phyloP scores from a whole-genome alignment of 2,113 vertebrate species.

The Isurus oxyrinchus region DNA sequence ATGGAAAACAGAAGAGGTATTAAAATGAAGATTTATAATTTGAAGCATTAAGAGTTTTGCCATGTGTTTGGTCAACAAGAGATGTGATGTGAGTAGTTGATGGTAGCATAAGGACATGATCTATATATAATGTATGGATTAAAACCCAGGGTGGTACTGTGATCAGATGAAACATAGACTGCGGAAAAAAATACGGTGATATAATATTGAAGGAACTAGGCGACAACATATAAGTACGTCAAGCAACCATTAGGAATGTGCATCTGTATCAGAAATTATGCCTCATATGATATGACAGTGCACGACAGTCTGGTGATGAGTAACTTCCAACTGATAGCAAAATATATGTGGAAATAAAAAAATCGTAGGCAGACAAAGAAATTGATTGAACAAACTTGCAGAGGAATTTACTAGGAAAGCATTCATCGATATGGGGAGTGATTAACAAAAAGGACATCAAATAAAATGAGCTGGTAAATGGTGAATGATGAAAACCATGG shows the following conservation, averaged over 20 bases:
- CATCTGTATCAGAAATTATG: neutral
- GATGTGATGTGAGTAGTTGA: neutral
- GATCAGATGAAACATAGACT: neutral
- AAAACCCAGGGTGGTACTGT: neutral
- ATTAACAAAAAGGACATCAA: neutral
- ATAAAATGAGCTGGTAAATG: neutral
- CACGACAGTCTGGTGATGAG: neutral
- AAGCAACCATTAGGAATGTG: neutral
- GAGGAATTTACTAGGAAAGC: neutral
- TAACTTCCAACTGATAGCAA: neutral
- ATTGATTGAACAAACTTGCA: neutral
- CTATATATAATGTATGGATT: neutral
- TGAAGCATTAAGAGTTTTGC: neutral
- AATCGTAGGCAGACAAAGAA: neutral
- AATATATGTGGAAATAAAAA: neutral
- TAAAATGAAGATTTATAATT: conserved; percentile 8
- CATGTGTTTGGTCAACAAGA: neutral
- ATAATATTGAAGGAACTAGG: neutral
- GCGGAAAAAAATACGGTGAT: neutral
- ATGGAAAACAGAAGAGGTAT: neutral
- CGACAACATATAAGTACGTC: neutral
- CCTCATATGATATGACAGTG: neutral
- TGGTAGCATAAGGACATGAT: neutral
- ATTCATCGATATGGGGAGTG: neutral
- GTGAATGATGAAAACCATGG: neutral